A percentile compares a stretch with the other conserved stretches of the same genome.
Evolutionary conservation across 2,888 invertebrate species (phyloP).

Genomic region (Brenthis ino): DNA sequence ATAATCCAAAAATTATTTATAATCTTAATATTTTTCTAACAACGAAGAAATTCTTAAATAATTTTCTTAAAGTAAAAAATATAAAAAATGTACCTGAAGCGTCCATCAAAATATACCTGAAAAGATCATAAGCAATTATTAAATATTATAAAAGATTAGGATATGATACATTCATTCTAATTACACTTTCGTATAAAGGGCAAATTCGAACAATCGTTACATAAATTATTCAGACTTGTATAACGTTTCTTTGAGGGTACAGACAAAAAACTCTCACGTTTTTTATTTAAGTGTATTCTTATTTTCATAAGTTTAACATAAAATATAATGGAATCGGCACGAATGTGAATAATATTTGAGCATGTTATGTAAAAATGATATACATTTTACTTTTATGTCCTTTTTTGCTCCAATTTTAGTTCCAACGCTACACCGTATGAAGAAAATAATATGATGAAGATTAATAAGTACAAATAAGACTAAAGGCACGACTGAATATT

Average conservation of each 20-base stretch:
- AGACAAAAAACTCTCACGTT: constrained; percentile 29
- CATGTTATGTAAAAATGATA: too few species aligned
- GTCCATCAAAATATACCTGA: constrained; percentile 10
- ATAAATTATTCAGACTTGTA: constrained; percentile 39
- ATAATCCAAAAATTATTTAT: too few species aligned
- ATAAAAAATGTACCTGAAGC: constrained; percentile 28
- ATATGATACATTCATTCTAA: constrained; percentile 19
- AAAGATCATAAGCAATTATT: constrained; percentile 25
- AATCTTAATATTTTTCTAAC: neutral
- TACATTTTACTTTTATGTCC: too few species aligned
- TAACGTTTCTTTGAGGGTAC: constrained; percentile 33
- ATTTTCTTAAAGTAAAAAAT: neutral
- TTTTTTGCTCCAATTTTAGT: too few species aligned
- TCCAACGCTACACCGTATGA: too few species aligned
- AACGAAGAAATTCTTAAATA: neutral
- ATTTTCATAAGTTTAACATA: neutral
- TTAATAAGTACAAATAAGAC: too few species aligned
- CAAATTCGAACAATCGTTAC: constrained; percentile 24
- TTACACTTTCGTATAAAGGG: constrained; percentile 24
- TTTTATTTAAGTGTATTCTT: constrained; percentile 23
- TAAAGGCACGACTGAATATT: too few species aligned
- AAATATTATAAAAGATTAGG: constrained; percentile 15
- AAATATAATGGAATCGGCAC: neutral
- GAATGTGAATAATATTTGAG: too few species aligned
- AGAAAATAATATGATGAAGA: too few species aligned